Base-by-base conservation (phyloP, 23 tunicate species). In the Halocynthia roretzi region DNA sequence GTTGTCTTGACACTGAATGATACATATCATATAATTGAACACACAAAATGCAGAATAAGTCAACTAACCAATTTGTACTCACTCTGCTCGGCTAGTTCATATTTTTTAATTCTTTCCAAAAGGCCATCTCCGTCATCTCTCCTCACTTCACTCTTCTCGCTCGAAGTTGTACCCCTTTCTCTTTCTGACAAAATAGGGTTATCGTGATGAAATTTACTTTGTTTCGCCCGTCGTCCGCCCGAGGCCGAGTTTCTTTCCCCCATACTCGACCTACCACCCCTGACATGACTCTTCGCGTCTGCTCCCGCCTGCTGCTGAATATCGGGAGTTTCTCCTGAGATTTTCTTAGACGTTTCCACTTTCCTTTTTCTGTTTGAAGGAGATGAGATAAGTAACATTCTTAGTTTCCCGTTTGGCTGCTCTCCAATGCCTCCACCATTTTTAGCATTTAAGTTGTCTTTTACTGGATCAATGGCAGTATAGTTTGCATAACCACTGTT, bases 81-180 rank as follows among this genome's bases (percentile, higher is more conserved):
- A 31, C 44, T 31, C 44, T 31, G 44, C 4, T 31, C 44, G 44
- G 44, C 44, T 31, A 31, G 44, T 31, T 31, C 44, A 31, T 0
- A 31, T 31, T 31, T 31, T 31, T 31, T 31, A 31, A 31, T 31
- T 31, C 44, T 31, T 31, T 31, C 44, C 44, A 31, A 31, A 31
- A 31, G 44, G 44, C 44, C 44, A 31, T 31, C 44, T 31, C 44
- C 60, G 8, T 74, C 19, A 10, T 21, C 9, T 56, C 22, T 62
- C 56, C 63, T 9, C n/a, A 44, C 44, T 6, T 48, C 50, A 22
- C 75, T 48, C 14, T 74, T 74, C 10, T 22, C 56, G 56, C 78
- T 74, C 14, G 78, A 74, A 19, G 62, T 56, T 56, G 78, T 74
- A 2, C 56, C 78, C 22, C 56, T 53, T 56, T 74, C 78, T 10